These are phyloP conservation scores for Calypte anna DNA, from an alignment of 2,113 vertebrate species.

Conservation along the genomic window DNA sequence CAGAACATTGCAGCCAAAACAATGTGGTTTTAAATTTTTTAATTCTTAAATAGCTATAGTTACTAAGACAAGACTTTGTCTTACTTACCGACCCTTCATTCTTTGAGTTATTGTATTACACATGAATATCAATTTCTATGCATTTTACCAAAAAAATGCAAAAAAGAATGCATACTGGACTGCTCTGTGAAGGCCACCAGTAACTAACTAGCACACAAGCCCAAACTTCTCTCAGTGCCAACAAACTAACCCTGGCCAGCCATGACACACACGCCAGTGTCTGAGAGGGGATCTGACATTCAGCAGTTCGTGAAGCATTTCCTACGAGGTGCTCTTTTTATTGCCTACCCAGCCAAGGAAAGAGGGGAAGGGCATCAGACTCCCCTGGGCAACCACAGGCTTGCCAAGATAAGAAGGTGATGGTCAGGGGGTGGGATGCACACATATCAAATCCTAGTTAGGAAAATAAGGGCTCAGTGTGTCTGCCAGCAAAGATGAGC, in stretches of 20 bases:
- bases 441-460: not conserved
- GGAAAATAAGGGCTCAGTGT: not conserved
- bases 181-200: not conserved
- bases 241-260: not conserved
- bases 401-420: not conserved
- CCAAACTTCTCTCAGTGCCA: not conserved
- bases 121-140: not conserved
- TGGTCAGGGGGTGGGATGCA: not conserved
- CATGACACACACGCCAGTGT: rapidly evolving
- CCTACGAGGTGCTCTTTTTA: rapidly evolving
- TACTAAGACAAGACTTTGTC: not conserved
- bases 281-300: not conserved
- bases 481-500: not conserved
- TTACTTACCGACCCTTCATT: not conserved
- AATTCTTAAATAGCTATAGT: not conserved
- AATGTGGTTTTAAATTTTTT: not conserved
- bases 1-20: slow-evolving; percentile 26
- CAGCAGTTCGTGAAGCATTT: not conserved
- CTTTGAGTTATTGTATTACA: rapidly evolving
- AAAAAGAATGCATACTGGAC: not conserved
- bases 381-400: not conserved
- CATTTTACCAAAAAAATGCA: not conserved
- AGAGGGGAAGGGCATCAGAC: not conserved
- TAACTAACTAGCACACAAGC: not conserved
- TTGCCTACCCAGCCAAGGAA: not conserved